phyloP scores from a whole-genome alignment of 2,797 vertebrate genomes.

The Enteromius thamalakanensis region DNA sequence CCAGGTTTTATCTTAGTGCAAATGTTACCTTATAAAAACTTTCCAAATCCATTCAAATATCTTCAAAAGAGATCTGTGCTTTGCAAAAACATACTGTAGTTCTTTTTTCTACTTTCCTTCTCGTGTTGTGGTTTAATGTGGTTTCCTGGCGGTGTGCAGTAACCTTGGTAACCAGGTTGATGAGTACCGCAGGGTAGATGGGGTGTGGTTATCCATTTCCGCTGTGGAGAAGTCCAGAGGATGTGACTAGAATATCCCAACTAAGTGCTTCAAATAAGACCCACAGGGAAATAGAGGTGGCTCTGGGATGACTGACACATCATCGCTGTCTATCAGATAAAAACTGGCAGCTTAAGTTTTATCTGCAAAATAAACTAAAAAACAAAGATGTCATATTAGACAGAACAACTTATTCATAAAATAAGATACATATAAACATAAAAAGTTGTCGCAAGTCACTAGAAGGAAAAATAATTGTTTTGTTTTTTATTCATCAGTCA shows the following conservation, averaged over 20 bases:
- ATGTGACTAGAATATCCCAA: conserved; percentile 46
- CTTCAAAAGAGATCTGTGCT: background rate
- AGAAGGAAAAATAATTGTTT: background rate
- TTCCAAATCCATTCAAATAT: background rate
- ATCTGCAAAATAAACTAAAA: background rate
- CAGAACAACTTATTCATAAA: background rate
- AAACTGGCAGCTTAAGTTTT: background rate
- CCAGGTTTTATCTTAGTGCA: background rate
- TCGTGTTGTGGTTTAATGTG: conserved; percentile 36
- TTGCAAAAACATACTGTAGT: background rate
- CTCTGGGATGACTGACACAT: conserved; percentile 22
- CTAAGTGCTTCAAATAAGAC: conserved; percentile 35
- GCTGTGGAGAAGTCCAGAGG: conserved; percentile 35
- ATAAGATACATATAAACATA: background rate
- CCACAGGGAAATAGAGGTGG: conserved; percentile 11
- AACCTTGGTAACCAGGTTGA: conserved; percentile 55
- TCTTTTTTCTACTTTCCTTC: background rate
- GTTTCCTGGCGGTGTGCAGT: conserved; percentile 42
- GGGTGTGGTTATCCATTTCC: conserved; percentile 41
- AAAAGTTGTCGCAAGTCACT: background rate
- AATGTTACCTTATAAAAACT: background rate
- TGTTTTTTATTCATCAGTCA: background rate
- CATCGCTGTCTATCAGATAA: conserved; percentile 1
- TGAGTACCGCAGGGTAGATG: conserved; percentile 33
- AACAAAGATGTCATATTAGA: background rate